A percentile compares a stretch with the other conserved stretches of the same genome.
phyloP scores from a whole-genome alignment of 2,113 vertebrate species.

The Noctilio leporinus region DNA sequence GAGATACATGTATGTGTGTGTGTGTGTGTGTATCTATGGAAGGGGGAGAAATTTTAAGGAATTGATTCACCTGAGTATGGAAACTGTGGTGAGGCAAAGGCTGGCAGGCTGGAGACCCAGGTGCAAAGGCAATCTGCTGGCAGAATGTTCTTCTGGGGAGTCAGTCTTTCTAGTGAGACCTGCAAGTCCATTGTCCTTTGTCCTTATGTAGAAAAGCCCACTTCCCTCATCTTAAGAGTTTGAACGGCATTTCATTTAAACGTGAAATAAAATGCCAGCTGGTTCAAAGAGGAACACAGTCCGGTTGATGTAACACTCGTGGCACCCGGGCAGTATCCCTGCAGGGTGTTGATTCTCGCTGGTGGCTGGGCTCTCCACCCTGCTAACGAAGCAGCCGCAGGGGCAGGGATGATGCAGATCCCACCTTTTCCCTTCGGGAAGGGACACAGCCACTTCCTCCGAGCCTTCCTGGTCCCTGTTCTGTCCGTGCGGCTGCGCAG shows the following conservation, averaged over 20 bases:
- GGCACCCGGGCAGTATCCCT: fast-evolving
- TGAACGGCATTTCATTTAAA: conserved; percentile 2
- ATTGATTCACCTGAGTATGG: too few relatives aligned
- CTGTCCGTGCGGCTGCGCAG: background rate
- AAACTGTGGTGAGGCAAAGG: too few relatives aligned
- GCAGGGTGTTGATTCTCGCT: background rate
- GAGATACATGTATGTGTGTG: too few relatives aligned
- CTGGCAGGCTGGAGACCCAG: too few relatives aligned
- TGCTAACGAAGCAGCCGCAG: background rate
- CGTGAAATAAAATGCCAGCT: background rate
- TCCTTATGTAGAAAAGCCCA: background rate
- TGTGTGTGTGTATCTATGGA: too few relatives aligned
- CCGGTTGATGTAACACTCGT: background rate
- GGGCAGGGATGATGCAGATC: background rate
- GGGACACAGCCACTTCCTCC: background rate
- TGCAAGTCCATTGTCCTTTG: background rate
- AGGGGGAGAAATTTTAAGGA: too few relatives aligned
- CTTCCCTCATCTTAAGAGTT: background rate
- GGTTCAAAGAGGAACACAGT: background rate
- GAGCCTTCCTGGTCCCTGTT: background rate
- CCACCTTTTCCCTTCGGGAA: background rate
- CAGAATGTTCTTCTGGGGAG: too few relatives aligned
- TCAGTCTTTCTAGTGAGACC: too few relatives aligned
- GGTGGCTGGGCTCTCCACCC: background rate
- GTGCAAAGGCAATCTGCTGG: too few relatives aligned